Evolutionary conservation across 1,140 invertebrate species (phyloP), one percentile per base, ranked within the genome.

Genomic region (Neotoxoptera formosana): DNA sequence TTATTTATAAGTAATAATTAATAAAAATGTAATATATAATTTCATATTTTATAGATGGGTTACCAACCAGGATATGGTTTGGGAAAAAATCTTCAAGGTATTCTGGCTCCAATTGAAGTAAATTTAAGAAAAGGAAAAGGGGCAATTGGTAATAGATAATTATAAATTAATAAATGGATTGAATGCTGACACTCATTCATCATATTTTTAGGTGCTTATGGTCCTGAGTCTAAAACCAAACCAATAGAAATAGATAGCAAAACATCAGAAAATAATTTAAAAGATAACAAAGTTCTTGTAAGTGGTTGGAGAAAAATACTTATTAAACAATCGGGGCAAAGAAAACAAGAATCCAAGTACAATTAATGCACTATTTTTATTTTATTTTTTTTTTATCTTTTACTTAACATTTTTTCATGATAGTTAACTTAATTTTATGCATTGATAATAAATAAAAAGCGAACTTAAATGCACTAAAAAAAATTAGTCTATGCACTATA

Each of bases 31-130:
- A 45, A 47, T 30, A 41, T 9, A 51, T 51, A 4, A 88, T 87
- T 47, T 87, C 34, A 91, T 94, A 20, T 83, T 93, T 95, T 96
- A 91, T 95, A 99, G 96, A 99, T 99, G 99, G 99, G 99, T 94
- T 99, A 98, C 95, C 96, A 99, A 96, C 98, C 98, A 36, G 99
- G 99, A 7, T 99, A 98, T 96, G 99, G 99, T 95, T 96, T 99
- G 21, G 99, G 99, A 67, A 99, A 99, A 96, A 97, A 98, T 94
- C 95, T 99, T 45, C 99, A 99, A 95, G 99, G 99, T 95, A 99
- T 99, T 93, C 97, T 97, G 23, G 97, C 98, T 81, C 99, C 99
- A 2, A 98, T 99, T 47, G 98, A 99, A 95, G 99, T 99, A 0
- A 97, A 97, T 94, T 95, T 99, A 56, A 96, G 99, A 56, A 99